Base-by-base conservation (phyloP, 2,113 vertebrate species). In the Neoarius graeffei region DNA sequence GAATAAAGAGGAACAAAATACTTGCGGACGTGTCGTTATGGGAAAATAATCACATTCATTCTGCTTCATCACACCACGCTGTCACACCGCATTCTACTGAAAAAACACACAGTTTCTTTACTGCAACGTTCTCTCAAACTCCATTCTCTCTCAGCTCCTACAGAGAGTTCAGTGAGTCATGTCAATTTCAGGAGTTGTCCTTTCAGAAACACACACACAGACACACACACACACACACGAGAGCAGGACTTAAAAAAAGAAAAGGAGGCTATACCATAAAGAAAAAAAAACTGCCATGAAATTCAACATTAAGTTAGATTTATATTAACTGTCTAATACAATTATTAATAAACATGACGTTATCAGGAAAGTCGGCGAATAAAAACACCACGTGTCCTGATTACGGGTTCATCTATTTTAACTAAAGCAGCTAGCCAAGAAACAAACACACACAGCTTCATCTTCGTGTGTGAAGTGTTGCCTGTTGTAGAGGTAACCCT, bases 121-220 rank as follows among this genome's bases (percentile, higher is more conserved):
- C n/a, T 69, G 27, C 62, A 10, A 7, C 25, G 10, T 9, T 25
- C 27, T 67, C n/a, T 67, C 4, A 20, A 30, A 69, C 15, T 69
- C 13, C 3, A 4, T 15, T 69, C 4, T 30, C 66, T 1, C 42
- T 42, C 42, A 42, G 42, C 2, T 64, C 23, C 62, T 25, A 15
- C 30, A 73, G 15, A 15, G 69, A 20, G 69, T 19, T 42, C 7
- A 42, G 35, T 4, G 59, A 48, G 30, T 57, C 48, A 19, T 66
- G 27, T 23, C 23, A 2, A 76, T 73, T 81, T 69, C 8, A 59
- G 90, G 93, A 94, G 92, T 94, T 95, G 80, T 95, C 92, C 93
- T 19, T 94, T 94, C 95, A 95, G 94, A 92, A 95, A 93, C 92
- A 86, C 87, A 81, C 60, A 83, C n/a, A 86, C 23, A n/a, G n/a